phyloP scores from a whole-genome alignment of 2,797 vertebrate species.

The Carduelis carduelis region DNA sequence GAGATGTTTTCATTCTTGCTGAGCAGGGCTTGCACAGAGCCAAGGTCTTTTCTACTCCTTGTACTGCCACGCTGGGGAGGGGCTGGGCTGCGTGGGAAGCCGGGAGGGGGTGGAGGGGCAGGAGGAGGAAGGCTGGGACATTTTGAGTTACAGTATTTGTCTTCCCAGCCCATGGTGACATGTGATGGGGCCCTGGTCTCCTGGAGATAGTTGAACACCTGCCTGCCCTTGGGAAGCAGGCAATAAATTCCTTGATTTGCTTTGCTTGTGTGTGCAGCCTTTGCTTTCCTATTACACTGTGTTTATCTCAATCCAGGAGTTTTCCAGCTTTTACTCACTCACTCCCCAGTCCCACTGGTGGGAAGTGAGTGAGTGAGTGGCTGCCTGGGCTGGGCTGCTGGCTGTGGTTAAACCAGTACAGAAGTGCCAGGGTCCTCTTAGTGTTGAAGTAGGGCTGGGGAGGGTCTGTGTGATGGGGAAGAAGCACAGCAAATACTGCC shows the following conservation, averaged over 20 bases:
- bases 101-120: no score
- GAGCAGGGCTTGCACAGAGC: not conserved
- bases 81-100: not conserved
- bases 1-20: not conserved
- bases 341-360: not conserved
- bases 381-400: not conserved
- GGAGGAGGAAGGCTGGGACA: not conserved
- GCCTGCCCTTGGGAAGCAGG: not conserved
- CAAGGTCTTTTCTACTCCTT: not conserved
- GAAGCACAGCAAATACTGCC: not conserved
- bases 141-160: not conserved
- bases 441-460: not conserved
- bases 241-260: not conserved
- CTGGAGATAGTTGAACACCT: not conserved
- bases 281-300: not conserved
- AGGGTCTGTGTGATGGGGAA: not conserved
- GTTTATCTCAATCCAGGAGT: not conserved
- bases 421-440: not conserved
- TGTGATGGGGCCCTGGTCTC: not conserved
- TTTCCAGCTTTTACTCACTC: not conserved
- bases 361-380: not conserved
- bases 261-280: not conserved
- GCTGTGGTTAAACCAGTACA: not conserved
- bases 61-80: fast-evolving
- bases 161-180: fast-evolving